Evolutionary conservation across 2,797 vertebrate species (phyloP).

Genomic region (Arnoldichthys spilopterus): DNA sequence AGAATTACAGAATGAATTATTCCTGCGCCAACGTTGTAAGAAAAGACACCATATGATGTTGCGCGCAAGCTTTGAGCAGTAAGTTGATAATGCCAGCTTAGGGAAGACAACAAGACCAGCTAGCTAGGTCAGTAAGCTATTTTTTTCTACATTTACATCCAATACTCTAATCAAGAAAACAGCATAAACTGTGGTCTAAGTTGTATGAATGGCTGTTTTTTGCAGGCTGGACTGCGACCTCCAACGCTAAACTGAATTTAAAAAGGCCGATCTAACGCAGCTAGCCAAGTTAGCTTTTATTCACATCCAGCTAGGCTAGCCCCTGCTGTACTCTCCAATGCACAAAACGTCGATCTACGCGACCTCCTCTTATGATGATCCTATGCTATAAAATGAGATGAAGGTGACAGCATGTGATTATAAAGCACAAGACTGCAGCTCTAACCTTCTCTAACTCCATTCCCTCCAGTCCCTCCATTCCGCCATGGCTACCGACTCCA

Average conservation of each 20-base stretch:
- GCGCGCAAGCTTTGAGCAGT: too few relatives aligned
- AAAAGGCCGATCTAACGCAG: background rate
- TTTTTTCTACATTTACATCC: background rate
- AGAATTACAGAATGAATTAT: background rate
- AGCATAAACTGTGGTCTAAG: background rate
- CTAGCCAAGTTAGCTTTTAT: background rate
- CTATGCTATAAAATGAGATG: background rate
- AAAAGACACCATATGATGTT: background rate
- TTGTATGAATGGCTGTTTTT: background rate
- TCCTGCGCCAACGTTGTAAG: background rate
- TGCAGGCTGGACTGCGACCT: background rate
- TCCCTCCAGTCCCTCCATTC: conserved; percentile 45
- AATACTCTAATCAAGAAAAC: background rate
- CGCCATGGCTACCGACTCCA: conserved; percentile 63
- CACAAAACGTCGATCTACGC: background rate
- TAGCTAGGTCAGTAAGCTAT: background rate
- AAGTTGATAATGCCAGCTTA: background rate
- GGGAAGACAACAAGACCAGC: background rate
- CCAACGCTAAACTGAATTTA: background rate
- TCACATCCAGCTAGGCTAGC: background rate
- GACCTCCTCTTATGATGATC: background rate
- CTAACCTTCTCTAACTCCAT: conserved; percentile 36
- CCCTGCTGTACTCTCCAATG: background rate
- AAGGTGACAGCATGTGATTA: background rate
- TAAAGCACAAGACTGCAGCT: background rate